Base-by-base conservation (phyloP, 2,113 vertebrate genomes). In the Cephalopterus ornatus region DNA sequence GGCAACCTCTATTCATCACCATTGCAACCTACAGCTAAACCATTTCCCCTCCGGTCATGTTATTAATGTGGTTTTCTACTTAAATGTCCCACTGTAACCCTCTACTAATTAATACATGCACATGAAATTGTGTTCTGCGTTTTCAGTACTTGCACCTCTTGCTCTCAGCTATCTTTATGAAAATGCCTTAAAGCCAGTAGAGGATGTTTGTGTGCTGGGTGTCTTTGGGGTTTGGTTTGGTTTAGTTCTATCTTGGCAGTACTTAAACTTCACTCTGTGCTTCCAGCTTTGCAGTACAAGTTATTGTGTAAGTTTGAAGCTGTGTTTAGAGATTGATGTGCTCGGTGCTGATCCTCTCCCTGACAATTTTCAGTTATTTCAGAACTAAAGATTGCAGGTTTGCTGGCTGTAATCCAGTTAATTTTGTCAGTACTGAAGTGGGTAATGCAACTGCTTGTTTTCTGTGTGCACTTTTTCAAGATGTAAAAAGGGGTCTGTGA, bases 31-130 rank as follows among this genome's bases (percentile, higher is more conserved):
- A 76, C 68, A 95, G 86, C 46, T 91, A 85, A 80, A 92, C 0
- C 1, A 91, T 91, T 95, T 96, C 59, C 79, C 81, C 88, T 97
- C 66, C 66, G 93, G 93, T 78, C 89, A 89, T 84, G 73, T 82
- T 95, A 95, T 79, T 97, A 95, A 93, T 74, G 70, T 65, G 61
- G 61, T 62, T 94, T 88, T 86, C 81, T 59, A 21, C 77, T 95
- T 89, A 96, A 93, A 95, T 80, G 44, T 62, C 61, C 85, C 71
- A 81, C 52, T 87, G 56, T 95, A 97, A 94, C 68, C 71, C 80
- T 94, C 88, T 91, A 42, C 86, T 96, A 96, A 96, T 97, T 97
- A 94, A 78, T 44, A 85, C 66, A 65, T n/a, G 28, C 77, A 94
- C 42, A 13, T 89, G 95, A 97, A 96, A 92, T 42, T 89, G 61